Conservation (phyloP, 2,888 invertebrate genomes). For the Monoplex corrugatus region DNA sequence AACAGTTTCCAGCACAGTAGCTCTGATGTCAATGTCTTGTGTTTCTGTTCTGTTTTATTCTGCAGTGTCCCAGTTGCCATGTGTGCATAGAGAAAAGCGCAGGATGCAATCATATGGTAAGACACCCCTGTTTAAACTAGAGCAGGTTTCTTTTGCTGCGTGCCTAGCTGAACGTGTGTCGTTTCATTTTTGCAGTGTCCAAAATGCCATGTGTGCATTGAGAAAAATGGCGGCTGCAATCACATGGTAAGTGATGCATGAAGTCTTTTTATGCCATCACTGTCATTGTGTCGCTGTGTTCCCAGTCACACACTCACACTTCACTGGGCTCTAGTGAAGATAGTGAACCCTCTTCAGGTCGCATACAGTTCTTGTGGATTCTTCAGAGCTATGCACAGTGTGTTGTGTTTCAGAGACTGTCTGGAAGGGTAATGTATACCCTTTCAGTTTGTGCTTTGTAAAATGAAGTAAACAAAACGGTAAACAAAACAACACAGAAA, state of each 20-base stretch:
- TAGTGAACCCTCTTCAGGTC: background rate
- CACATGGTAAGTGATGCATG: slow-evolving; percentile 88
- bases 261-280: background rate
- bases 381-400: background rate
- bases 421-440: too few species aligned
- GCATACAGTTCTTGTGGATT: slow-evolving; percentile 1
- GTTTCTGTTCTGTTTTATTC: slow-evolving; percentile 15
- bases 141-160: background rate
- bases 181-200: slow-evolving; percentile 87
- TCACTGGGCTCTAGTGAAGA: background rate
- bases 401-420: too few species aligned
- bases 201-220: slow-evolving; percentile 99
- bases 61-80: slow-evolving; percentile 96
- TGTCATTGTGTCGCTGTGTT: slow-evolving; percentile 22
- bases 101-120: slow-evolving; percentile 98
- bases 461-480: too few species aligned
- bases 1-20: background rate
- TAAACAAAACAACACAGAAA: too few species aligned
- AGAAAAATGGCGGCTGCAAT: slow-evolving; percentile 99
- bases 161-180: slow-evolving; percentile 23
- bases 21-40: background rate
- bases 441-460: too few species aligned
- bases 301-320: background rate
- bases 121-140: slow-evolving; percentile 44
- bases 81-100: slow-evolving; percentile 99